Evolutionary conservation across 2,888 invertebrate species (phyloP), one percentile per base, ranked within the genome.

Genomic region (Agrochola circellaris): DNA sequence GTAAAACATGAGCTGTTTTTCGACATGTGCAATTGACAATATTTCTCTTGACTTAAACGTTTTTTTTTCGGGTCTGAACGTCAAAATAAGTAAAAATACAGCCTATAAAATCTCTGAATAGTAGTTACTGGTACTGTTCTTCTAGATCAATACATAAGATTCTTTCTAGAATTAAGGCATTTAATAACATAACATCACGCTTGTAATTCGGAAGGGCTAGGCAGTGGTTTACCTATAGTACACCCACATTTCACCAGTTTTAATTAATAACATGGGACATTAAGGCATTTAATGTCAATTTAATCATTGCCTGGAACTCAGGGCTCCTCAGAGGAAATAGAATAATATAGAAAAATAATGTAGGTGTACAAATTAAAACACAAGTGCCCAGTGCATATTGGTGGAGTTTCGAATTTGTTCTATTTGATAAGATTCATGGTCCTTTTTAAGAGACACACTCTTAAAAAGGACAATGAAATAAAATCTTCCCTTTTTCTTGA

Each of bases 11-110:
- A 48, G 42, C 26, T 51, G 20, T 66, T n/a, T n/a, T 30, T 30
- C 20, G 23, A 81, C 66, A 80, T 68, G 20, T 75, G 75, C 23
- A 34, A 65, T 60, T 45, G 58, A 56, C 26, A 58, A 58, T 23
- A 51, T 48, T 45, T 34, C 20, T 26, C 13, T 26, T 9, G 30
- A 58, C 13, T 11, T 20, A 30, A 75, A 26, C 3, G 15, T 17
- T 15, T 15, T 0, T 56, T 58, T 26, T n/a, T 9, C 17, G 2
- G 64, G 23, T 6, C 0, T 20, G 23, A 34, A 34, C 23, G 7
- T 62, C 34, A 20, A 23, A 65, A 45, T 45, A 45, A 20, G 4
- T 3, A 15, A 1, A 23, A n/a, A n/a, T 34, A 6, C 17, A 20
- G 8, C 9, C 1, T 11, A 11, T 20, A 38, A 13, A 1, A 20